A percentile compares a stretch with the other conserved stretches of the same genome.
Conservation (phyloP, 2,113 vertebrate species). For the Platichthys stellatus region DNA sequence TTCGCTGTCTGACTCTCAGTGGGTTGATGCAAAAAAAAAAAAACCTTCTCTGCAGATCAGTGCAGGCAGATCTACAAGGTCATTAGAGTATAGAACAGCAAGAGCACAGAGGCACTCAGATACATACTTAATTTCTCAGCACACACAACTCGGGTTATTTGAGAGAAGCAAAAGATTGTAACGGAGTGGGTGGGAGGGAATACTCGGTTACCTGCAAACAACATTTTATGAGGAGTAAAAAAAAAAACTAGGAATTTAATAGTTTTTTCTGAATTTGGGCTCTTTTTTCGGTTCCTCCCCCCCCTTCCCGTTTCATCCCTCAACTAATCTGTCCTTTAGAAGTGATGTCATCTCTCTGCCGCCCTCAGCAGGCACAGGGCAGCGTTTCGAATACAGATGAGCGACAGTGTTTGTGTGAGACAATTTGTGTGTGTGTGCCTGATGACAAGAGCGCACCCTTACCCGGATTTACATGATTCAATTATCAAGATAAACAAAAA, state of each 20-base stretch:
- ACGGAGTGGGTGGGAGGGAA: background rate
- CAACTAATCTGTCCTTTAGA: conserved; percentile 62
- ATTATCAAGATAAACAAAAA: conserved; percentile 30
- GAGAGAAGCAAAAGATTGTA: conserved; percentile 14
- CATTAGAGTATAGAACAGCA: conserved; percentile 64
- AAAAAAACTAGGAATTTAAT: no score
- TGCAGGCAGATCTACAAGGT: conserved; percentile 72
- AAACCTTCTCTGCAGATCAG: conserved; percentile 69
- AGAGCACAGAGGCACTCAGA: conserved; percentile 39
- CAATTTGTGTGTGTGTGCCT: background rate
- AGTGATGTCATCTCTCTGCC: conserved; percentile 72
- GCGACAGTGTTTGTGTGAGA: conserved; percentile 27
- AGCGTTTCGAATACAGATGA: conserved; percentile 71
- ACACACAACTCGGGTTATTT: conserved; percentile 8
- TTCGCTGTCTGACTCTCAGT: conserved; percentile 26
- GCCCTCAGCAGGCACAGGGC: conserved; percentile 53
- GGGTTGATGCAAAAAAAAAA: conserved; percentile 20
- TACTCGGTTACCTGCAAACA: conserved; percentile 4
- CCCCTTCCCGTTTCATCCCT: conserved; percentile 25
- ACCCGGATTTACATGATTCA: conserved; percentile 59
- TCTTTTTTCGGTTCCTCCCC: conserved; percentile 23
- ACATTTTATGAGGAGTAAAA: background rate
- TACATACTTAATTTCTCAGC: conserved; percentile 55
- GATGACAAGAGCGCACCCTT: conserved; percentile 13
- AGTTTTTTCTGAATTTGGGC: background rate